Evolutionary conservation across 1,140 invertebrate species (phyloP).

Genomic region (Asobara japonica): DNA sequence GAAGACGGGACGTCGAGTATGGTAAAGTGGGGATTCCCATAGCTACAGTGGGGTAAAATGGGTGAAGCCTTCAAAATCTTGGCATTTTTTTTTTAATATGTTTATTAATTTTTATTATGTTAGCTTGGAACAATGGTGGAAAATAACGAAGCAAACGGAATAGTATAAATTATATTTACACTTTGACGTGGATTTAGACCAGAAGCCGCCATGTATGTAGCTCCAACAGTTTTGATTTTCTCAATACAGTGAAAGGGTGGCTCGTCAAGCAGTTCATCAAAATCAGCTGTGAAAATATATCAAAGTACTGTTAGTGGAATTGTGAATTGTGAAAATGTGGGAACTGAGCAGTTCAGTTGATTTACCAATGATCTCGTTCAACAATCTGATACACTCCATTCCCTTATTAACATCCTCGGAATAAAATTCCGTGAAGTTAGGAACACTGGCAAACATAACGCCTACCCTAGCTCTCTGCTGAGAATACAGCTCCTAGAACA

Average conservation of each 20-base stretch:
- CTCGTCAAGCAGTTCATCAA: constrained; percentile 92
- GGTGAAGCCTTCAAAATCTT: too few relatives aligned
- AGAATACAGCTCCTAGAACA: constrained; percentile 89
- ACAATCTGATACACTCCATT: constrained; percentile 94
- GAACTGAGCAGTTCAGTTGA: constrained; percentile 23
- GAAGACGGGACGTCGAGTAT: constrained; percentile 43
- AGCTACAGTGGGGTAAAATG: too few relatives aligned
- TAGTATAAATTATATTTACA: constrained; percentile 54
- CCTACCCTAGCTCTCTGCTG: constrained; percentile 92
- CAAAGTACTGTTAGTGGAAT: too few relatives aligned
- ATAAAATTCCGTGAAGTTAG: constrained; percentile 99
- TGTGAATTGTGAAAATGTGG: background rate
- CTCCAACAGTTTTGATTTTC: constrained; percentile 98
- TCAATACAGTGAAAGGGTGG: constrained; percentile 91
- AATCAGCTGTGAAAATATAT: constrained; percentile 79
- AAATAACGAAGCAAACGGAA: too few relatives aligned
- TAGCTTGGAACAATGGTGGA: too few relatives aligned
- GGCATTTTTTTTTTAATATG: too few relatives aligned
- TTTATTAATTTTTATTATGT: too few relatives aligned
- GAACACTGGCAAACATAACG: constrained; percentile 97
- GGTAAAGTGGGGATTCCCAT: too few relatives aligned
- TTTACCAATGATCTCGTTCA: constrained; percentile 97
- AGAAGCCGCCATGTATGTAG: constrained; percentile 98
- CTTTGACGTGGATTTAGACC: constrained; percentile 87
- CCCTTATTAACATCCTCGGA: constrained; percentile 97